Evolutionary conservation across 2,888 invertebrate species (phyloP).

Genomic region (Acleris laterana): DNA sequence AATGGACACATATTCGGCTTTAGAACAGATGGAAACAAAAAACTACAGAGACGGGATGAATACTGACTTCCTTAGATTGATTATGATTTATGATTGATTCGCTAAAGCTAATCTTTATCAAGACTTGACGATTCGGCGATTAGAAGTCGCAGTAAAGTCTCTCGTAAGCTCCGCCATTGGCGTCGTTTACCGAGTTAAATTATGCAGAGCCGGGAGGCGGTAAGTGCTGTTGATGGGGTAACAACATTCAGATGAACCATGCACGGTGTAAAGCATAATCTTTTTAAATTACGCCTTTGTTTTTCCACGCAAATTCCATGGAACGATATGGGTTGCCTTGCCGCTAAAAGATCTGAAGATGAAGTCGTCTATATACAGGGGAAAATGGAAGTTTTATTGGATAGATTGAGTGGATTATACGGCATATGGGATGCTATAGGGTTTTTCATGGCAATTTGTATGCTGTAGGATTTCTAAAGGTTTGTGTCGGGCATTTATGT

Average conservation of each 20-base stretch:
- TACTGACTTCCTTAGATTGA: too few species aligned
- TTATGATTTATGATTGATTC: too few species aligned
- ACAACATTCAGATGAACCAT: conserved; percentile 47
- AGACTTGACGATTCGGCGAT: background rate
- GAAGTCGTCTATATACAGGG: conserved; percentile 20
- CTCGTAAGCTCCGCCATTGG: background rate
- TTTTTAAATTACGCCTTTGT: conserved; percentile 43
- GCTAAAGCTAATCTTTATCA: too few species aligned
- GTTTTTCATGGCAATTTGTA: conserved; percentile 18
- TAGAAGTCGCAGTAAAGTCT: conserved; percentile 11
- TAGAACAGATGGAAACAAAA: too few species aligned
- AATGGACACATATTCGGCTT: too few species aligned
- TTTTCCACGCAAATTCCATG: conserved; percentile 19
- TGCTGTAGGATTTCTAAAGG: background rate
- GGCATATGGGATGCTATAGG: conserved; percentile 8
- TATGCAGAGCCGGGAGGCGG: conserved; percentile 52
- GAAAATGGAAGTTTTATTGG: conserved; percentile 33
- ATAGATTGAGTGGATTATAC: conserved; percentile 34
- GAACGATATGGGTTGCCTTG: conserved; percentile 26
- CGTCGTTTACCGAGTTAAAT: conserved; percentile 47
- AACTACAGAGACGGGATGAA: too few species aligned
- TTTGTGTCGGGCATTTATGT: too few species aligned
- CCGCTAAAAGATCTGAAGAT: conserved; percentile 23
- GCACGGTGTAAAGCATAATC: conserved; percentile 43
- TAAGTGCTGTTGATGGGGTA: conserved; percentile 50